Evolutionary conservation across 2,797 vertebrate species (phyloP).

Genomic region (Malacoctenus gilli): DNA sequence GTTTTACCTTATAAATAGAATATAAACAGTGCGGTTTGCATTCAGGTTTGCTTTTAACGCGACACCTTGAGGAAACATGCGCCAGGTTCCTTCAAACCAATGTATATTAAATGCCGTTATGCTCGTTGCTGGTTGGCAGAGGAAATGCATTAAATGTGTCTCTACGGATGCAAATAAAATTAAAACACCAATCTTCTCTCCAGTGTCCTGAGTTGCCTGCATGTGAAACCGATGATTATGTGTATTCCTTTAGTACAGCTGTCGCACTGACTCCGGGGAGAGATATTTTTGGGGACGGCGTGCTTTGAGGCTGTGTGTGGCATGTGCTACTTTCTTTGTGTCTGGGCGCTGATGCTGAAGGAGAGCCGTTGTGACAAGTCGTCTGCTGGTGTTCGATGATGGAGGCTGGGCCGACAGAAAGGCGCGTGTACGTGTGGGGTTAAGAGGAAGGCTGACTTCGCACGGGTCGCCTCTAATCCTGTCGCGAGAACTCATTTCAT

Average conservation of each 20-base stretch:
- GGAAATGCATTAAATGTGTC: no score
- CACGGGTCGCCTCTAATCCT: slow-evolving; percentile 57
- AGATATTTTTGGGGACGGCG: slow-evolving; percentile 30
- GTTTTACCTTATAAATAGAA: no score
- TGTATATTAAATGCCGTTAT: not conserved
- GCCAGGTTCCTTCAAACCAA: not conserved
- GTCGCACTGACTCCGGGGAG: slow-evolving; percentile 1
- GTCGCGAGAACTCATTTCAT: slow-evolving; percentile 35
- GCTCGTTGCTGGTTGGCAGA: not conserved
- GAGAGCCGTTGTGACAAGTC: no score
- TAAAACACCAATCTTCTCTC: no score
- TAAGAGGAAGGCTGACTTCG: slow-evolving; percentile 16
- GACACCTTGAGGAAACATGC: not conserved
- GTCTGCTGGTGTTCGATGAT: slow-evolving; percentile 24
- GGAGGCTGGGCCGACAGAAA: slow-evolving; percentile 32
- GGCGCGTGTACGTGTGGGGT: slow-evolving; percentile 19
- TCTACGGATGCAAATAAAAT: no score
- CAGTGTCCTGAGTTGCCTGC: not conserved
- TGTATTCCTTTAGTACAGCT: slow-evolving; percentile 11
- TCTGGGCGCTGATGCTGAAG: slow-evolving; percentile 40
- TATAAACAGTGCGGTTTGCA: slow-evolving; percentile 15
- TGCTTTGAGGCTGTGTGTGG: slow-evolving; percentile 34
- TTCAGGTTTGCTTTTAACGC: slow-evolving; percentile 7
- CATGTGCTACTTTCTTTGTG: slow-evolving; percentile 50
- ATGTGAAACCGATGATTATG: slow-evolving; percentile 6